Evolutionary conservation across 2,888 invertebrate species (phyloP), one percentile per base, ranked within the genome.

Genomic region (Parnassius glacialis): DNA sequence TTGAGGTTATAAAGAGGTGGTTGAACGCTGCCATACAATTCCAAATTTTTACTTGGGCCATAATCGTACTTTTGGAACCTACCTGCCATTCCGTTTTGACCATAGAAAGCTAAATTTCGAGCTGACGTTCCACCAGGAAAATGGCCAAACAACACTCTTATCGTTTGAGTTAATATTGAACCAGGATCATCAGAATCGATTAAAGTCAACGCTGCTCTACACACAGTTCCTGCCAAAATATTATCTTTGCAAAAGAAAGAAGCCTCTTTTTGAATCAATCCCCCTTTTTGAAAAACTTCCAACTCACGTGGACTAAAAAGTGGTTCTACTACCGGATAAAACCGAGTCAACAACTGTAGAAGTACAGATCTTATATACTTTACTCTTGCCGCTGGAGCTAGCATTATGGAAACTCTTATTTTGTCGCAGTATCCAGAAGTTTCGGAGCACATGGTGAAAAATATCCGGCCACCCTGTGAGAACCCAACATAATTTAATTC

Each of bases 381-480:
- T 79, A 92, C 78, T 11, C 0, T 34, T 34, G 34, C 34, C 34
- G 34, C 34, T 34, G 34, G 25, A 25, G 25, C 25, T 25, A 25
- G 25, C 2, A 2, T 25, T 2, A 25, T 25, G 25, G 25, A 25
- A 25, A 25, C 25, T 25, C 0, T 25, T 25, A 25, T 25, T 34
- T 34, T 34, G 34, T 34, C 34, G 25, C 34, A 34, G 7, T 34
- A 25, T 1, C 34, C 34, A 34, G 7, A 34, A 5, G 34, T 34
- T 34, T 34, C 7, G 5, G 34, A 34, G 34, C 34, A 34, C 34
- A 34, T 34, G 34, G 7, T 34, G 34, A 34, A 34, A 34, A 34
- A 34, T 34, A 34, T 34, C 34, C 94, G 94, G 0, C 94, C 93
- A 9, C 97, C 97, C 78, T 94, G 94, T 0, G 96, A 97, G 75